phyloP scores from a whole-genome alignment of 2,888 invertebrate genomes.

The Platypus cylindrus region DNA sequence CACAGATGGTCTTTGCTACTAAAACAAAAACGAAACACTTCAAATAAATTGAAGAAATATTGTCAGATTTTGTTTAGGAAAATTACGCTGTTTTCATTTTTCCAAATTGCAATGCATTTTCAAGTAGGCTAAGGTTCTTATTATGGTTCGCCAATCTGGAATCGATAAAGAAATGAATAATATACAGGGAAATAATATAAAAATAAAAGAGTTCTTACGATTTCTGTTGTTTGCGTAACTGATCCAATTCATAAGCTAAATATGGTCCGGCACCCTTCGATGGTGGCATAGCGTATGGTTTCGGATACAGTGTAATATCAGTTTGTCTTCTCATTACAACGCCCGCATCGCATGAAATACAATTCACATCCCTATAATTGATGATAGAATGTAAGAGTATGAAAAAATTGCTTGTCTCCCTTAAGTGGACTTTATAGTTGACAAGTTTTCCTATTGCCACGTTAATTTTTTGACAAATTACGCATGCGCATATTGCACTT shows the following conservation, averaged over 20 bases:
- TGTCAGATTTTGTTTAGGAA: neutral
- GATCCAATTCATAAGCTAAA: conserved; percentile 56
- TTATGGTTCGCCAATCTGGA: too few species aligned
- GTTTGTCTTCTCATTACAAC: conserved; percentile 56
- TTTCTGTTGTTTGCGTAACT: conserved; percentile 38
- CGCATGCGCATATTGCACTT: too few species aligned
- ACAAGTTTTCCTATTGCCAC: too few species aligned
- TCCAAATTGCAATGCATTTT: conserved; percentile 29
- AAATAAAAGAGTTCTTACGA: conserved; percentile 28
- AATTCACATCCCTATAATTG: conserved; percentile 53
- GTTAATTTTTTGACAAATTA: too few species aligned
- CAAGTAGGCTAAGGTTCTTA: conserved; percentile 36
- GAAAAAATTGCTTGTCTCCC: too few species aligned
- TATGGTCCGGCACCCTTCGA: conserved; percentile 53
- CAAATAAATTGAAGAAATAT: neutral
- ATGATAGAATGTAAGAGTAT: too few species aligned
- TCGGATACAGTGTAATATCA: conserved; percentile 35
- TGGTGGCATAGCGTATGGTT: conserved; percentile 42
- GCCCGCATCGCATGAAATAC: conserved; percentile 64
- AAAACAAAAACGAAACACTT: conserved; percentile 9
- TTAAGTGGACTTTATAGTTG: too few species aligned
- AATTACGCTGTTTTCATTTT: conserved; percentile 24
- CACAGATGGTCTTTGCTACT: conserved; percentile 39
- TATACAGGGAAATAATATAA: neutral
- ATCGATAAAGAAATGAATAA: too few species aligned